Base-by-base conservation (phyloP, 2,888 invertebrate genomes). In the Nycteola revayana region DNA sequence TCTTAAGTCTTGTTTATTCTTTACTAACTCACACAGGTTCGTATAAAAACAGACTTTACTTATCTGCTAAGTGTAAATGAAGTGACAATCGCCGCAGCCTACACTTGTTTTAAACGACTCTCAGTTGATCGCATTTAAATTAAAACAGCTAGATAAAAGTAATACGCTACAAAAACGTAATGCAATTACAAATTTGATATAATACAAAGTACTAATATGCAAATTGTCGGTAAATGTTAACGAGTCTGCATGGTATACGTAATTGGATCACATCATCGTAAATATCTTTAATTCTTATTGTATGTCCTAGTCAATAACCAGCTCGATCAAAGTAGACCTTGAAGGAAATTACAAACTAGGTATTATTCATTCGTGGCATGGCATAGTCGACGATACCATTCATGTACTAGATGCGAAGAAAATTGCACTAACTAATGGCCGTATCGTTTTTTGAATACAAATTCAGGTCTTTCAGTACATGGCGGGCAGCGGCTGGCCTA, bases 361-460 rank as follows among this genome's bases (percentile, higher is more conserved):
- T 76, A 75, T 77, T 78, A 79, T 77, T 75, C 66, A 83, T 79
- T 74, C 75, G 64, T 45, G 49, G 63, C 68, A 62, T 73, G 71
- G 47, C 70, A 62, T 61, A 66, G 56, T 59, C 66, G 58, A 70
- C 62, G 72, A 75, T 75, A 72, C 66, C 60, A 71, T 74, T 75
- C 74, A 69, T 74, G 74, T 74, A 72, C 66, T 70, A 69, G 72
- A 83, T 83, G 75, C 69, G 75, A 82, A 76, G 81, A 83, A 87
- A 85, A 86, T 85, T 84, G 81, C 80, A 72, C 77, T 75, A 77
- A 81, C 83, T 85, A 86, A 86, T 84, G 85, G 83, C 78, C 66
- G 75, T 81, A 82, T 81, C 86, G 82, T 66, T 71, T 65, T 75
- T 75, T 77, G 87, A 87, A 87, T 87, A 86, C 79, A 76, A 83